phyloP scores from a whole-genome alignment of 2,113 vertebrate genomes.

The Uropsilus gracilis region DNA sequence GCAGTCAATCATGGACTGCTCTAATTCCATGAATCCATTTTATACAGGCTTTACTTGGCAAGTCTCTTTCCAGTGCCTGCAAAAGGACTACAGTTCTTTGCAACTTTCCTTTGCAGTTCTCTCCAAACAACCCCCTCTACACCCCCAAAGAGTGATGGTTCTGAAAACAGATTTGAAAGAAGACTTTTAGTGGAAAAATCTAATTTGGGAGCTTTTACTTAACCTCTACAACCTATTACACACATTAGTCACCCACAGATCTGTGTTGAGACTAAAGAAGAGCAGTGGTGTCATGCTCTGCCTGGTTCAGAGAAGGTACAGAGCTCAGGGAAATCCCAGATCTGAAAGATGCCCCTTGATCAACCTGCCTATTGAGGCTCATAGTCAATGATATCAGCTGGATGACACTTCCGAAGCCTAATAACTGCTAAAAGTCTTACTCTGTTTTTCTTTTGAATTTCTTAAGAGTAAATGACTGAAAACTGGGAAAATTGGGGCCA shows the following conservation, averaged over 20 bases:
- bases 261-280: background rate
- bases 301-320: background rate
- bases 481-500: background rate
- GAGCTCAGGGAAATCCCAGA: background rate
- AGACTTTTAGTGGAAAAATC: background rate
- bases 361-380: background rate
- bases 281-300: background rate
- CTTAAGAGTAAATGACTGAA: background rate
- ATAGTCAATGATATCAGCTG: background rate
- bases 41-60: constrained; percentile 66
- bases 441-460: background rate
- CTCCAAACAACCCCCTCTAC: background rate
- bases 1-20: constrained; percentile 9
- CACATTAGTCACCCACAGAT: background rate
- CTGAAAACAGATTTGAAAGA: constrained; percentile 50
- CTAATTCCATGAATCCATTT: constrained; percentile 68
- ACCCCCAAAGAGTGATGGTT: background rate
- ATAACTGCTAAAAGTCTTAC: background rate
- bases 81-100: constrained; percentile 53
- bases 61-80: constrained; percentile 57
- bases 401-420: background rate
- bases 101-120: constrained; percentile 17
- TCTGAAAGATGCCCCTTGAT: background rate
- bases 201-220: background rate
- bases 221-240: background rate